Conservation (phyloP, 2,888 invertebrate species). For the Cyclophora punctaria region DNA sequence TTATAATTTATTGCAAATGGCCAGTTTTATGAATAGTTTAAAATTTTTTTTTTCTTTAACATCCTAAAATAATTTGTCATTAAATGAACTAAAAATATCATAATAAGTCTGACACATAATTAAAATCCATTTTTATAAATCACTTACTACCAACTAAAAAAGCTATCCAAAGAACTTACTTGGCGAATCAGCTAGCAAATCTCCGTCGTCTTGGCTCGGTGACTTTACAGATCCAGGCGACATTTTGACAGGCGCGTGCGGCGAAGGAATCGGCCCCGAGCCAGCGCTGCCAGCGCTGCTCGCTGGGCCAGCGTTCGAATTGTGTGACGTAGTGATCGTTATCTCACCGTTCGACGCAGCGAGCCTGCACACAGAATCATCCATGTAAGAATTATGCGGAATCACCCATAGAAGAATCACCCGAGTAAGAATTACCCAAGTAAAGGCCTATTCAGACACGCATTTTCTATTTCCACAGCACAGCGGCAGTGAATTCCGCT, state of each 20-base stretch:
- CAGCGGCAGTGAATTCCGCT: too few species aligned
- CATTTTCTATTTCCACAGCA: too few species aligned
- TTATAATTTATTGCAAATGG: too few species aligned
- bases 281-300: constrained; percentile 62
- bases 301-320: constrained; percentile 62
- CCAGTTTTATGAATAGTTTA: too few species aligned
- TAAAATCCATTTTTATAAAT: too few species aligned
- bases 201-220: constrained; percentile 80
- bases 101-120: too few species aligned
- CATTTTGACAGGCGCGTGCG: constrained; percentile 77
- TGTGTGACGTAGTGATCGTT: constrained; percentile 86
- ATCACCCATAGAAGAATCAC: too few species aligned
- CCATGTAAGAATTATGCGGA: neutral
- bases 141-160: neutral
- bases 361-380: constrained; percentile 63
- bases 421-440: too few species aligned
- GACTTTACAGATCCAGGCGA: constrained; percentile 78
- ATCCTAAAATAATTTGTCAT: too few species aligned
- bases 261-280: constrained; percentile 62
- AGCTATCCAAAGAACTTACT: constrained; percentile 77
- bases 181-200: constrained; percentile 87
- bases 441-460: neutral
- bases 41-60: too few species aligned
- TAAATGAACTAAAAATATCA: too few species aligned
- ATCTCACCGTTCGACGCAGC: constrained; percentile 87